These are phyloP conservation scores for Blomia tropicalis DNA, from an alignment of 2,888 invertebrate species.

Conservation along the genomic window DNA sequence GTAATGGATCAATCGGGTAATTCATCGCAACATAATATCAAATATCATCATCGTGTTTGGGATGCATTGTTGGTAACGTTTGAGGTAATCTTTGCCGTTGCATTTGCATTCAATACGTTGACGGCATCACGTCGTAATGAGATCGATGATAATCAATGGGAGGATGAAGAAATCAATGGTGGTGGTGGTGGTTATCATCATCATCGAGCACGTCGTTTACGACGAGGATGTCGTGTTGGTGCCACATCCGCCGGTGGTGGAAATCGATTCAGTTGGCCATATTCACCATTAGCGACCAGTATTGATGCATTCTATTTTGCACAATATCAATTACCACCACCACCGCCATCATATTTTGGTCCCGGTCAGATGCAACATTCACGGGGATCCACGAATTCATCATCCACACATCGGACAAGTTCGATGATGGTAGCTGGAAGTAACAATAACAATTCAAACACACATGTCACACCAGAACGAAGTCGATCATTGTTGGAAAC, in stretches of 20 bases:
- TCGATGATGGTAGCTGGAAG: background rate
- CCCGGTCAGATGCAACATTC: background rate
- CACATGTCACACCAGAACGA: background rate
- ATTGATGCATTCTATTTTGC: slow-evolving; percentile 17
- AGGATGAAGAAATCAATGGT: background rate
- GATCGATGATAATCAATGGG: background rate
- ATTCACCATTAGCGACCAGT: slow-evolving; percentile 8
- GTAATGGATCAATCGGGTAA: background rate
- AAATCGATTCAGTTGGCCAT: background rate
- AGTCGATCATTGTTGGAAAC: background rate
- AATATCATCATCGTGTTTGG: slow-evolving; percentile 17
- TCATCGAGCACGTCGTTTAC: background rate
- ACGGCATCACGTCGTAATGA: background rate
- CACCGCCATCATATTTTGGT: slow-evolving; percentile 10
- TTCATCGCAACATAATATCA: background rate
- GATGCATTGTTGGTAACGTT: slow-evolving; percentile 10
- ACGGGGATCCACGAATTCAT: background rate
- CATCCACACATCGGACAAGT: background rate
- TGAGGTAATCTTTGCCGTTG: slow-evolving; percentile 11
- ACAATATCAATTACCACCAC: slow-evolving; percentile 3
- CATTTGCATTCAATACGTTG: slow-evolving; percentile 10
- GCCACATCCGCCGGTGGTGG: background rate
- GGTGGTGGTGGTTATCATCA: background rate
- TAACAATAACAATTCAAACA: background rate
- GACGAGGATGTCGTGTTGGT: background rate